A percentile compares a stretch with the other conserved stretches of the same genome.
These are phyloP conservation scores for Gnathonemus longibarbis DNA, from an alignment of 2,113 vertebrate genomes.

Conservation along the genomic window DNA sequence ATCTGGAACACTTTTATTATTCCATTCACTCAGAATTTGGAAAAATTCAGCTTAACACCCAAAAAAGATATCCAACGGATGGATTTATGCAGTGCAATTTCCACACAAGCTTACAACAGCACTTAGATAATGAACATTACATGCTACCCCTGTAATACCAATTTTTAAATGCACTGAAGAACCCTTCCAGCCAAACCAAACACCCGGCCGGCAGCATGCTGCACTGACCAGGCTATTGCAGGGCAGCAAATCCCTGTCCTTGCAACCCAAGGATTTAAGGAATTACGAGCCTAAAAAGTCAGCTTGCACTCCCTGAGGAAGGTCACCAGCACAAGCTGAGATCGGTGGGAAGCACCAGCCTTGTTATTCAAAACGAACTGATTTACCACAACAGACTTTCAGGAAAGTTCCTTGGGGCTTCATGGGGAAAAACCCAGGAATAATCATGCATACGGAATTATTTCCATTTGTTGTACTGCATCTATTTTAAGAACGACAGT, in stretches of 20 bases:
- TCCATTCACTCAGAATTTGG: not conserved
- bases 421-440: not conserved
- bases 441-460: constrained; percentile 17
- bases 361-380: not conserved
- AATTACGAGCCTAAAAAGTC: constrained; percentile 39
- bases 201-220: not conserved
- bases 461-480: constrained; percentile 20
- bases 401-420: not conserved
- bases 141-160: not conserved
- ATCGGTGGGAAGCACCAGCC: not conserved
- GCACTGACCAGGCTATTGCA: constrained; percentile 2
- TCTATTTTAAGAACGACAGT: constrained; percentile 27
- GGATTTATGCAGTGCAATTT: not conserved
- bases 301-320: constrained; percentile 26
- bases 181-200: not conserved
- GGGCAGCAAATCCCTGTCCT: constrained; percentile 48
- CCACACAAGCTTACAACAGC: not conserved
- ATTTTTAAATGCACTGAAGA: not conserved
- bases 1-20: not conserved
- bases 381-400: not conserved
- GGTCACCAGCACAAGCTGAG: constrained; percentile 25
- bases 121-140: not conserved
- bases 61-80: not conserved
- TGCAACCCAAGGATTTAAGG: constrained; percentile 52
- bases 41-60: not conserved